Evolutionary conservation across 2,113 vertebrate genomes (phyloP).

Genomic region (Engystomops pustulosus): DNA sequence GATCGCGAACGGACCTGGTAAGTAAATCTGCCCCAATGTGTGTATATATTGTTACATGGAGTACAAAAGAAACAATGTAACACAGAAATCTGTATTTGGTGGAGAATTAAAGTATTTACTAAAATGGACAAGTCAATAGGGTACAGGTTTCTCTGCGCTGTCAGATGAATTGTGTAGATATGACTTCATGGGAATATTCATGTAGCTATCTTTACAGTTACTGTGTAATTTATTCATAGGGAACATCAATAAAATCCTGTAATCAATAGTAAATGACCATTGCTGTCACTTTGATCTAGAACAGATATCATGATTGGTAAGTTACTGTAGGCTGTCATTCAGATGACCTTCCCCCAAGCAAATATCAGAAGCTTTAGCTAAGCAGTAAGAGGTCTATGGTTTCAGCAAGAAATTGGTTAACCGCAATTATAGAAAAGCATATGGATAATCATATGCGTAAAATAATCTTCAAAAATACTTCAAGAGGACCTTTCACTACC

Average conservation of each 20-base stretch:
- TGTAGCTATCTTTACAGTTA: background rate
- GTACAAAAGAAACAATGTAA: too few relatives aligned
- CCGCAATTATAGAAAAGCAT: background rate
- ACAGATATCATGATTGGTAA: background rate
- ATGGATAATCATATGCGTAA: background rate
- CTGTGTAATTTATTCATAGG: background rate
- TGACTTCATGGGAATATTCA: too few relatives aligned
- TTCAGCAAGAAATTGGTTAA: background rate
- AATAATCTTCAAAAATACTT: background rate
- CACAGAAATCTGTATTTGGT: too few relatives aligned
- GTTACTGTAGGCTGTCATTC: background rate
- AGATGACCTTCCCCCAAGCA: slow-evolving; percentile 13
- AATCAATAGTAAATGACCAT: slow-evolving; percentile 6
- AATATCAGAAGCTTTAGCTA: background rate
- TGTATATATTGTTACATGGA: too few relatives aligned
- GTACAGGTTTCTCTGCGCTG: too few relatives aligned
- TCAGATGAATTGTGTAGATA: too few relatives aligned
- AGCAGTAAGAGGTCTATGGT: background rate
- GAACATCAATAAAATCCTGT: background rate
- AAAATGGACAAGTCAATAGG: too few relatives aligned
- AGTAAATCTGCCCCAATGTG: too few relatives aligned
- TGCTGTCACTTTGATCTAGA: background rate
- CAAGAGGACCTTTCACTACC: too few relatives aligned
- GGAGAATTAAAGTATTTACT: too few relatives aligned
- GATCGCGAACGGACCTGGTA: too few relatives aligned